Conservation (phyloP, 2,113 vertebrate species). For the Leptocoma aspasia region DNA sequence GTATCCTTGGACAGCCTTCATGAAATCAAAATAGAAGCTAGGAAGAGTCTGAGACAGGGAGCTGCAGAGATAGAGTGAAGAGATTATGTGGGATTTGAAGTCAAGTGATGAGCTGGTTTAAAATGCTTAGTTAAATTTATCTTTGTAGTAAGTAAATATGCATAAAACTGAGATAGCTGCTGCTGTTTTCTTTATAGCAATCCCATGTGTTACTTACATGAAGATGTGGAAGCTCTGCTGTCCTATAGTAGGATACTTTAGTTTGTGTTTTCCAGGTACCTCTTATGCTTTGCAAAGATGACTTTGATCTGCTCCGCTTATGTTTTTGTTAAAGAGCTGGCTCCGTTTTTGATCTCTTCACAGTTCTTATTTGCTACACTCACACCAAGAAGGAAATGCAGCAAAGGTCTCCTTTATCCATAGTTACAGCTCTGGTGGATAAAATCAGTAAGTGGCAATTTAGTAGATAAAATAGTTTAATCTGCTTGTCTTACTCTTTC, state of each 20-base stretch:
- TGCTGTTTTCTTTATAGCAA: not conserved
- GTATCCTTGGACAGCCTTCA: not conserved
- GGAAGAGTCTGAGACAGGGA: not conserved
- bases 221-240: not conserved
- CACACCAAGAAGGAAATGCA: slow-evolving; percentile 80
- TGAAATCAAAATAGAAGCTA: not conserved
- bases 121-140: not conserved
- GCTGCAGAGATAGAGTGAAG: not conserved
- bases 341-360: slow-evolving; percentile 17
- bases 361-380: slow-evolving; percentile 95
- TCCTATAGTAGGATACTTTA: not conserved
- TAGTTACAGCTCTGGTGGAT: slow-evolving; percentile 96
- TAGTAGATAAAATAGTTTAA: not conserved
- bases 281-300: not conserved
- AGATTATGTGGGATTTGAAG: not conserved
- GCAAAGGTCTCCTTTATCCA: slow-evolving; percentile 87
- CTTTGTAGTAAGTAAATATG: not conserved
- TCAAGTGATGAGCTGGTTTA: not conserved
- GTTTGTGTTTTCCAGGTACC: not conserved
- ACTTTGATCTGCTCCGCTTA: not conserved
- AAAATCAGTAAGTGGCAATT: slow-evolving; percentile 85
- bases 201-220: not conserved
- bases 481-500: not conserved
- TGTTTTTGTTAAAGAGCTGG: not conserved
- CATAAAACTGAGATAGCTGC: not conserved